Evolutionary conservation across 2,888 invertebrate genomes (phyloP), one percentile per base, ranked within the genome.

Genomic region (Entomobrya multifasciata): DNA sequence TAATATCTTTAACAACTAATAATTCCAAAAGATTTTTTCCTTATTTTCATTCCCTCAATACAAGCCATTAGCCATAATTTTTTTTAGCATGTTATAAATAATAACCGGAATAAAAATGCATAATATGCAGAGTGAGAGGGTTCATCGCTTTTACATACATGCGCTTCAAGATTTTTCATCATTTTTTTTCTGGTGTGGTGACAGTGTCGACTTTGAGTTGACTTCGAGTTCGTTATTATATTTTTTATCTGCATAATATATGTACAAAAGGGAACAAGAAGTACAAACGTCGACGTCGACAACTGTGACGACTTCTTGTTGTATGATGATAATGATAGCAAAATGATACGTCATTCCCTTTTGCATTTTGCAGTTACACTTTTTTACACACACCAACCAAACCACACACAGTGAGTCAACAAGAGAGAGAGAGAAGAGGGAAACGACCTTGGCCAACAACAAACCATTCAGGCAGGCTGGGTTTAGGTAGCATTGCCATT

Each of bases 381-480:
- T 36, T 4, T 8, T 36, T 60, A 10, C 13, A 27, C 27, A 65
- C 65, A 65, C 15, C 8, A 36, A 6, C 4, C 36, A 36, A 4
- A 36, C 8, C 27, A 77, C 60, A 62, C 27, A 44, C 20, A 86
- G 65, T 74, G 79, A 86, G 36, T 80, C 76, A 76, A 55, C 72
- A 49, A 67, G 30, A 22, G n/a, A n/a, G 36, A 36, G 36, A 77
- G 60, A 60, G 10, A 62, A 79, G 79, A 86, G 86, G 86, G 72
- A 86, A 86, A 86, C 86, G 86, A 86, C 86, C 86, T 86, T 86
- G 86, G 86, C 86, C 86, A 86, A 86, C 86, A 86, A 86, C 86
- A 86, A 86, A 86, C 86, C 86, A 77, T 86, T 80, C 76, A 83
- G 17, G 65, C 83, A 70, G 52, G 72, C 81, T 67, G 30, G 52